Evolutionary conservation across 2,888 invertebrate genomes (phyloP).

Genomic region (Papilio gigon): DNA sequence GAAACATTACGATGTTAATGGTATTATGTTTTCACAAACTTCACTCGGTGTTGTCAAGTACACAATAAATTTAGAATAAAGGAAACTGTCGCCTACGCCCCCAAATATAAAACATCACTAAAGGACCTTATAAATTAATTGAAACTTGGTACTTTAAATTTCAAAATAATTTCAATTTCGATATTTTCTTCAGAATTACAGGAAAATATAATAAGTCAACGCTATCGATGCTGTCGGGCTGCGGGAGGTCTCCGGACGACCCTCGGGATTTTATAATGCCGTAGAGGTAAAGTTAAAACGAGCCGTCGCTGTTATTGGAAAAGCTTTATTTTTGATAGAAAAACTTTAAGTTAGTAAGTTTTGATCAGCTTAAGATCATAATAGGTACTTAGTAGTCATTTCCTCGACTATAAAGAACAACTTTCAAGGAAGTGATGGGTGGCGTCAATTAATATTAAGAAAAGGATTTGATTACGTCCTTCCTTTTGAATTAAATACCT

Average conservation of each 20-base stretch:
- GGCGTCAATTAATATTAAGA: background rate
- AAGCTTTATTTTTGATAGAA: slow-evolving; percentile 19
- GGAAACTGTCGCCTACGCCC: background rate
- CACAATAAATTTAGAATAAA: too few species aligned
- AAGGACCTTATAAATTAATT: background rate
- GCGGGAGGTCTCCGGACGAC: slow-evolving; percentile 12
- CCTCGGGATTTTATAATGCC: slow-evolving; percentile 35
- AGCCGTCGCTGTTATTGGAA: slow-evolving; percentile 30
- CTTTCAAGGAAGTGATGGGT: too few species aligned
- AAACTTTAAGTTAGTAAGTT: slow-evolving; percentile 11
- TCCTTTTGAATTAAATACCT: too few species aligned
- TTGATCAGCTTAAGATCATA: slow-evolving; percentile 13
- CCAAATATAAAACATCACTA: background rate
- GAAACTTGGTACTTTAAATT: background rate
- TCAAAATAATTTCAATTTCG: slow-evolving; percentile 11
- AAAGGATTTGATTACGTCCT: background rate
- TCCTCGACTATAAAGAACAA: background rate
- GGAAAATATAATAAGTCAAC: slow-evolving; percentile 32
- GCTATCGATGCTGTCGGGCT: slow-evolving; percentile 26
- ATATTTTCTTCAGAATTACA: slow-evolving; percentile 2
- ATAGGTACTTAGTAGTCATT: background rate
- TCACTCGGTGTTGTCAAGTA: background rate
- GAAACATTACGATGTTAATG: too few species aligned
- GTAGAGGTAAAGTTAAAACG: slow-evolving; percentile 35
- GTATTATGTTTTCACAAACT: background rate